A percentile compares a stretch with the other conserved stretches of the same genome.
These are phyloP conservation scores for Octomys mimax DNA, from an alignment of 2,797 vertebrate genomes.

Conservation along the genomic window DNA sequence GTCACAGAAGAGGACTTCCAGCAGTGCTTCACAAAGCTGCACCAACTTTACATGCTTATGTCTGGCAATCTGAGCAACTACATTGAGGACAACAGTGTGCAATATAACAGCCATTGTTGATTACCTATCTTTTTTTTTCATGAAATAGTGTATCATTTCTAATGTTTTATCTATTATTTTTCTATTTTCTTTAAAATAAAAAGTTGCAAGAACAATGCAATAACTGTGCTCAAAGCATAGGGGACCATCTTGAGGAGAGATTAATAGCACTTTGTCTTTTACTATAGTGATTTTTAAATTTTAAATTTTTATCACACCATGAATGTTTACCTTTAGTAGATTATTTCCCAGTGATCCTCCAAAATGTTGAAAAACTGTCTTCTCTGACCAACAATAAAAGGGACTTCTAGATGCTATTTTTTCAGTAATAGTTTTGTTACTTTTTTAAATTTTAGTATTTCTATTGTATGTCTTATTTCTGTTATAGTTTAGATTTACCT, in stretches of 20 bases:
- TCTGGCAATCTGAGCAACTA: too few species aligned
- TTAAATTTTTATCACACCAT: neutral
- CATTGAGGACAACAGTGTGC: too few species aligned
- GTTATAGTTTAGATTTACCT: slow-evolving; percentile 3
- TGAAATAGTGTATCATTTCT: too few species aligned
- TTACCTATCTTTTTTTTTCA: too few species aligned
- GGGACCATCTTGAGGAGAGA: neutral
- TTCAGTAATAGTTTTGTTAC: neutral
- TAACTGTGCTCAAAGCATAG: neutral
- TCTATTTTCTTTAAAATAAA: neutral
- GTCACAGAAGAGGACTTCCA: neutral
- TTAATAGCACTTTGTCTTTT: neutral
- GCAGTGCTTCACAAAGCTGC: neutral
- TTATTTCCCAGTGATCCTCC: neutral
- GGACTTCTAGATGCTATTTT: neutral
- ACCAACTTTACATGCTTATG: neutral
- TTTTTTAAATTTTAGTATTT: slow-evolving; percentile 7
- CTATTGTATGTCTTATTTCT: neutral
- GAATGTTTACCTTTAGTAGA: neutral
- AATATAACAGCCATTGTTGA: too few species aligned
- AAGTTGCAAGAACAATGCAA: neutral
- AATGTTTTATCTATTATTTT: too few species aligned
- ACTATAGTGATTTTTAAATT: neutral
- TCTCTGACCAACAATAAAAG: neutral
- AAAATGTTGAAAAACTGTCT: neutral